phyloP scores from a whole-genome alignment of 2,113 vertebrate species.

The Polypterus senegalus region DNA sequence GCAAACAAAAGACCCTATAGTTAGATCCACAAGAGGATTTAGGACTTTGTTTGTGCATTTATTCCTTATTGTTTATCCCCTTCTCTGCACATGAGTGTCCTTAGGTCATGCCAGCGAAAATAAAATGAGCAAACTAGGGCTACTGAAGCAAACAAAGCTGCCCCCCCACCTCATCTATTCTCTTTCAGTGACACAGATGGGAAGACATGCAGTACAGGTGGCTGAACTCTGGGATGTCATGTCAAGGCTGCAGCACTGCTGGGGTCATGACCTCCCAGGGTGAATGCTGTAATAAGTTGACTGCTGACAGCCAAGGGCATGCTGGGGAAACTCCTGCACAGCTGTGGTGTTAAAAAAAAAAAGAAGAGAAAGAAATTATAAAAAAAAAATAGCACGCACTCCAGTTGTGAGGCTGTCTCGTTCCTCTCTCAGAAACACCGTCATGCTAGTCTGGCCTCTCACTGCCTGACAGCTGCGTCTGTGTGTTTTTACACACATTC shows the following conservation, averaged over 20 bases:
- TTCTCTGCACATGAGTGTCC: too few relatives aligned
- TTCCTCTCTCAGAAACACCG: constrained; percentile 20
- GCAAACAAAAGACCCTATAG: too few relatives aligned
- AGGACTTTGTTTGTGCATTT: too few relatives aligned
- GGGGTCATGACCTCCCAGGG: neutral
- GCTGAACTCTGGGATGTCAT: neutral
- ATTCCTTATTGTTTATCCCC: too few relatives aligned
- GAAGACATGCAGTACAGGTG: neutral
- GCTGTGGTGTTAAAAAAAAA: neutral
- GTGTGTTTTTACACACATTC: constrained; percentile 46
- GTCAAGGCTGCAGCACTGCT: neutral
- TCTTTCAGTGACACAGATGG: too few relatives aligned
- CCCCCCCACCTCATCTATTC: too few relatives aligned
- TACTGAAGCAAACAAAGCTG: too few relatives aligned
- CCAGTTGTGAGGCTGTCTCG: constrained; percentile 13
- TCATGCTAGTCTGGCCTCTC: constrained; percentile 42
- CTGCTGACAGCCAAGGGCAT: neutral
- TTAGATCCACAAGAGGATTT: too few relatives aligned
- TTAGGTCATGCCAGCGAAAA: too few relatives aligned
- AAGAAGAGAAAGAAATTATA: too few relatives aligned
- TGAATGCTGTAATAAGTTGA: neutral
- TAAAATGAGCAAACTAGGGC: too few relatives aligned
- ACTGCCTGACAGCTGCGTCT: constrained; percentile 54
- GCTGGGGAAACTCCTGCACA: neutral
- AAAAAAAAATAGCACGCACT: neutral